Evolutionary conservation across 2,888 invertebrate species (phyloP), one percentile per base, ranked within the genome.

Genomic region (Caenorhabditis sp.): DNA sequence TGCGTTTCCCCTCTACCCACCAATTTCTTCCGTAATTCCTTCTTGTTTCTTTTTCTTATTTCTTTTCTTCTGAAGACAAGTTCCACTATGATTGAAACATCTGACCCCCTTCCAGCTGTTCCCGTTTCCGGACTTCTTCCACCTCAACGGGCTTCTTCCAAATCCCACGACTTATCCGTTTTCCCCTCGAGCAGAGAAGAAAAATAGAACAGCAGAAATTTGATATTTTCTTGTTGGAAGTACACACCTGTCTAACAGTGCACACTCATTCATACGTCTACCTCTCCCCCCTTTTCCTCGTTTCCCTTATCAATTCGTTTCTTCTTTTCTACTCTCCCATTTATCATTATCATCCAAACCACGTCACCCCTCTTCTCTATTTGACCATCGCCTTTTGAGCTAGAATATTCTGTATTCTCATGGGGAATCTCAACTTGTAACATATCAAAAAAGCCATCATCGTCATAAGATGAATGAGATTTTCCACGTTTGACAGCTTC

Each of bases 71-170:
- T 49, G 47, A 19, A 68, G 66, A 68, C 51, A 51, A 68, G 47
- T 51, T 51, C 47, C 47, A 38, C 8, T 68, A 49, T 79, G 70
- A 72, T 79, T 64, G 72, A 66, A 80, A 64, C 72, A 73, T 70
- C 54, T 66, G 75, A 31, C 59, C 24, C 19, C 31, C 31, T 59
- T 31, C 54, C 70, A 69, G 54, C 69, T 54, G 63, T 63, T 58
- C 76, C n/a, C 24, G 56, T 66, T 73, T 73, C 77, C 77, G 70
- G 59, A 44, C 68, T 70, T 59, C 49, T 77, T 77, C 63, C 77
- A 69, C 69, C 51, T 69, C 69, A 69, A 54, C 61, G 68, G 66
- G 59, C 54, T 61, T 77, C 54, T 49, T 51, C 31, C 22, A 31
- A 64, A 41, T 76, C 70, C 58, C 72, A 58, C 73, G 54, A 64